Conservation (phyloP, 2,888 invertebrate genomes). For the Rotaria macrura region DNA sequence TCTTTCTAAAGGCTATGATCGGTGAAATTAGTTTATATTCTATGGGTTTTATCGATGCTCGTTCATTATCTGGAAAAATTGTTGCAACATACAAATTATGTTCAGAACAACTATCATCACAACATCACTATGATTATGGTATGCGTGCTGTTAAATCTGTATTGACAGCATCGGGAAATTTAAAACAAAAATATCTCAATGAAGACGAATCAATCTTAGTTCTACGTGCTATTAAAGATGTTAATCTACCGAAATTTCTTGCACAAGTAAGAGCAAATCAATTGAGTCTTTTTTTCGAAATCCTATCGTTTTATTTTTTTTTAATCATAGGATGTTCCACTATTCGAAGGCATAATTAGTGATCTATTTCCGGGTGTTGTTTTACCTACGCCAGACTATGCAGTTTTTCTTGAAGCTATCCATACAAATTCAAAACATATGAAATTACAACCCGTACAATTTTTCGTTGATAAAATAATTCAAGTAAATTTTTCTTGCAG, state of each 20-base stretch:
- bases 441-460: constrained; percentile 48
- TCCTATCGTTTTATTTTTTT: constrained; percentile 23
- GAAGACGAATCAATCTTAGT: constrained; percentile 48
- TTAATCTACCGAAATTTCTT: constrained; percentile 51
- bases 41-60: constrained; percentile 50
- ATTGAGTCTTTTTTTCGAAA: constrained; percentile 37
- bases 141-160: constrained; percentile 52
- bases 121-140: constrained; percentile 51
- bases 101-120: constrained; percentile 50
- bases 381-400: constrained; percentile 47
- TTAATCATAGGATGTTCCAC: constrained; percentile 47
- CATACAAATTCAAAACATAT: constrained; percentile 45
- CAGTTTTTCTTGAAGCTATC: constrained; percentile 46
- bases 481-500: constrained; percentile 53
- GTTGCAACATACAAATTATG: constrained; percentile 50
- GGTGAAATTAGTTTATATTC: constrained; percentile 51
- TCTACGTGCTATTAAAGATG: constrained; percentile 51
- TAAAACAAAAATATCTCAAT: constrained; percentile 48
- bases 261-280: constrained; percentile 38
- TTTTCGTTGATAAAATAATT: constrained; percentile 54
- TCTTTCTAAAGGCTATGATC: constrained; percentile 46
- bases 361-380: constrained; percentile 50
- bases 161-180: constrained; percentile 50
- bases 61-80: constrained; percentile 49
- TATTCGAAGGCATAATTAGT: constrained; percentile 51